phyloP scores from a whole-genome alignment of 2,113 vertebrate genomes.

The Engystomops pustulosus region DNA sequence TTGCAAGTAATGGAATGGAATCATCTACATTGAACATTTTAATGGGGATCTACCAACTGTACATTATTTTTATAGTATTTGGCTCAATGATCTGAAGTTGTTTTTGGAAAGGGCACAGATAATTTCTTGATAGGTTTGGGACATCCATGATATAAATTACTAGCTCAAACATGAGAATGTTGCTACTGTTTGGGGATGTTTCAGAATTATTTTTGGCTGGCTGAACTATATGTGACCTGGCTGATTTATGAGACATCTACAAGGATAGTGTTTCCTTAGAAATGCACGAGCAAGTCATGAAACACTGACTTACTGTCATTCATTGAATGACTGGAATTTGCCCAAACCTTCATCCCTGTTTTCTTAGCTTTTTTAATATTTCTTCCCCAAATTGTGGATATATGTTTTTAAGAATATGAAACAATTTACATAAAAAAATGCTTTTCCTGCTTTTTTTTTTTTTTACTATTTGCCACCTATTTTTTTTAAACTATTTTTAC shows the following conservation, averaged over 20 bases:
- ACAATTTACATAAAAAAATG: too few relatives aligned
- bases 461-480: too few relatives aligned
- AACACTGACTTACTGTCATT: constrained; percentile 19
- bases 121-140: neutral
- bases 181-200: constrained; percentile 8
- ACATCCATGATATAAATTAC: neutral
- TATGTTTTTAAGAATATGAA: neutral
- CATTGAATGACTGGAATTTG: constrained; percentile 14
- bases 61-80: neutral
- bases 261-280: neutral
- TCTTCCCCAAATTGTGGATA: neutral
- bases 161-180: neutral
- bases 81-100: neutral
- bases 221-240: neutral
- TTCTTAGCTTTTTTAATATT: neutral
- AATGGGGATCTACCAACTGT: neutral
- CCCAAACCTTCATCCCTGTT: neutral
- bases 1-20: neutral
- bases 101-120: neutral
- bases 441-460: too few relatives aligned
- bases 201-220: neutral
- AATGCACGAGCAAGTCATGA: neutral
- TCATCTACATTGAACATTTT: neutral
- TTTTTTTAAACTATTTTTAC: too few relatives aligned
- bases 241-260: constrained; percentile 9